Evolutionary conservation across 2,113 vertebrate species (phyloP), one percentile per base, ranked within the genome.

Genomic region (Corythaeola cristata): DNA sequence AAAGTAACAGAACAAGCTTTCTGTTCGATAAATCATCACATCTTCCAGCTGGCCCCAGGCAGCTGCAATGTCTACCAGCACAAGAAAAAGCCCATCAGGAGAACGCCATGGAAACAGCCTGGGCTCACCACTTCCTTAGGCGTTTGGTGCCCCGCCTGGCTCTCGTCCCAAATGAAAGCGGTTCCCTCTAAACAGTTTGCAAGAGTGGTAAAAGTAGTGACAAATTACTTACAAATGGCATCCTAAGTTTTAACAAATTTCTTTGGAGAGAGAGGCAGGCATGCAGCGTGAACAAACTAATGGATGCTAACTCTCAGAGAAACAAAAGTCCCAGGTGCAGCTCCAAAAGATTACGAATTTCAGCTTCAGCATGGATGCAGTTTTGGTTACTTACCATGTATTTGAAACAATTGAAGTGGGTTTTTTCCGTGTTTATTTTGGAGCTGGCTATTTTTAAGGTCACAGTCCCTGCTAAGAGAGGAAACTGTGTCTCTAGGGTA

Each of bases 371-470:
- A 79, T 8, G 55, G 56, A 89, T 0, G 2, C 8, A 68, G 47
- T 60, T 95, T 84, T 83, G 71, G 74, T 92, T 93, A 89, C 60
- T 96, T 62, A 96, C 55, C 56, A 91, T 8, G 22, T 60, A 71
- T 79, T 22, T 77, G 50, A 93, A 97, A 95, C 94, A 96, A 96
- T 7, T 96, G 76, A 85, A 91, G 82, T 75, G 66, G 0, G 4
- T 60, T 88, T 84, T 84, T 85, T 79, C 71, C n/a, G 26, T 94
- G 95, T 96, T 97, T 96, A 86, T 93, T 88, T 95, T 94, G 95
- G 89, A 96, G 37, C 28, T 5, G 16, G 84, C 81, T 94, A 93
- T 97, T 97, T 97, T 96, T 96, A 96, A 97, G 91, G 97, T 96
- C 90, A 88, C 73, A 78, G 85, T 91, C 69, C 50, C 45, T 95